Percentiles rank a stretch among this genome's conserved stretches.
phyloP scores from a whole-genome alignment of 1,140 invertebrate genomes.

The Cardiocondyla obscurior region DNA sequence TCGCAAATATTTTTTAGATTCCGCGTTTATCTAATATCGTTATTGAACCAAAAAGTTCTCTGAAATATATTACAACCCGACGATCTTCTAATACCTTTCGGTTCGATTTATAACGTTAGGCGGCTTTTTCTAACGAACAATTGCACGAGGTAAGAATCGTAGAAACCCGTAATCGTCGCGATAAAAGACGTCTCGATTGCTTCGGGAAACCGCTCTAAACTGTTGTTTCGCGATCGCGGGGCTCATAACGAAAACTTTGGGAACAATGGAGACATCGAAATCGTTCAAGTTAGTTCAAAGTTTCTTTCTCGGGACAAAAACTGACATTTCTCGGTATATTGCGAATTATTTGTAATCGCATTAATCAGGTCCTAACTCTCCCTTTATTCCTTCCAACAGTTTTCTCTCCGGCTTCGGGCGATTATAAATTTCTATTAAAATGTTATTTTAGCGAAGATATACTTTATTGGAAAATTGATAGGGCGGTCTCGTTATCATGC shows the following conservation, averaged over 20 bases:
- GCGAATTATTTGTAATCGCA: conserved; percentile 8
- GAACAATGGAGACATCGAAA: conserved; percentile 6
- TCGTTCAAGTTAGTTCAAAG: conserved; percentile 49
- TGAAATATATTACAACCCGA: background rate
- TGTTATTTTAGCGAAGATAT: background rate
- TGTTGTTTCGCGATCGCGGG: background rate
- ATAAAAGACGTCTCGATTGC: background rate
- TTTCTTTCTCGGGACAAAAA: conserved; percentile 40
- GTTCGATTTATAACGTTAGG: background rate
- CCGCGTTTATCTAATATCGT: too few relatives aligned
- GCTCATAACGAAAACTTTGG: conserved; percentile 37
- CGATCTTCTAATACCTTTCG: background rate
- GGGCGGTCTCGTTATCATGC: background rate
- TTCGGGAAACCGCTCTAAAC: background rate
- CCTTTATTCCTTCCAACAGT: background rate
- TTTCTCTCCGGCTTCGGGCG: background rate
- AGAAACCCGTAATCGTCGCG: conserved; percentile 23
- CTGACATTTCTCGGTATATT: conserved; percentile 33
- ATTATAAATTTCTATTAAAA: conserved; percentile 23
- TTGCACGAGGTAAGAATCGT: background rate
- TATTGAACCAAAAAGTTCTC: too few relatives aligned
- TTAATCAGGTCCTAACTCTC: conserved; percentile 7
- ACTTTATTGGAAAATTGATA: conserved; percentile 28
- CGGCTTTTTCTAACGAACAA: background rate
- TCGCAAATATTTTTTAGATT: background rate